Conservation (phyloP, 2,113 vertebrate species). For the Poeciliopsis occidentalis region DNA sequence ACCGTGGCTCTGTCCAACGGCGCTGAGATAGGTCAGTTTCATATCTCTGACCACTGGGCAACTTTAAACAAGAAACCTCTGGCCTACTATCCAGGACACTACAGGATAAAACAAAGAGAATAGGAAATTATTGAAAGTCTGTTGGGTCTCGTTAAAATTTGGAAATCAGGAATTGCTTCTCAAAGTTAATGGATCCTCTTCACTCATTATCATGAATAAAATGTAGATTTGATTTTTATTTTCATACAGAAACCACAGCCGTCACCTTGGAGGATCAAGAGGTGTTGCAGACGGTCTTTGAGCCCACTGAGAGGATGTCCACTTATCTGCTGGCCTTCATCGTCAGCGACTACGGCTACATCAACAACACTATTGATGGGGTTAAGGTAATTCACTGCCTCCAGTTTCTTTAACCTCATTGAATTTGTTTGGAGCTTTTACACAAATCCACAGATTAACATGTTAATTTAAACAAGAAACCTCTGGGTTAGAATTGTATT, state of each 20-base stretch:
- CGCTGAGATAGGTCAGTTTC: conserved; percentile 41
- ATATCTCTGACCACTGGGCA: not conserved
- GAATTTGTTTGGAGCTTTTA: not conserved
- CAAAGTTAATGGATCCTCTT: not conserved
- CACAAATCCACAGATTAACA: too few species aligned
- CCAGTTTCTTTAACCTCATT: not conserved
- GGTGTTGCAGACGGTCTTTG: conserved; percentile 70
- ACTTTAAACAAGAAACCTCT: not conserved
- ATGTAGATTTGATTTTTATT: not conserved
- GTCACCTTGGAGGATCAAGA: fast-evolving
- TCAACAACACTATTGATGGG: fast-evolving
- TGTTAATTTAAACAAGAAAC: too few species aligned
- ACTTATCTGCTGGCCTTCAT: conserved; percentile 94
- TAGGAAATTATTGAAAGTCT: too few species aligned
- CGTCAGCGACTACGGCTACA: conserved; percentile 79
- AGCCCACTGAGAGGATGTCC: conserved; percentile 86
- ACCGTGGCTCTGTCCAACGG: conserved; percentile 79
- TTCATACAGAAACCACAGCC: conserved; percentile 36
- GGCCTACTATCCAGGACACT: not conserved
- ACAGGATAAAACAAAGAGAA: too few species aligned
- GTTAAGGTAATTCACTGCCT: conserved; percentile 72
- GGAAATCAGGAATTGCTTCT: not conserved
- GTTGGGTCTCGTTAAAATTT: not conserved
- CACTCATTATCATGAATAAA: not conserved
- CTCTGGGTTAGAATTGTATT: not conserved